phyloP scores from a whole-genome alignment of 2,797 vertebrate species.

The Xiphophorus birchmanni region DNA sequence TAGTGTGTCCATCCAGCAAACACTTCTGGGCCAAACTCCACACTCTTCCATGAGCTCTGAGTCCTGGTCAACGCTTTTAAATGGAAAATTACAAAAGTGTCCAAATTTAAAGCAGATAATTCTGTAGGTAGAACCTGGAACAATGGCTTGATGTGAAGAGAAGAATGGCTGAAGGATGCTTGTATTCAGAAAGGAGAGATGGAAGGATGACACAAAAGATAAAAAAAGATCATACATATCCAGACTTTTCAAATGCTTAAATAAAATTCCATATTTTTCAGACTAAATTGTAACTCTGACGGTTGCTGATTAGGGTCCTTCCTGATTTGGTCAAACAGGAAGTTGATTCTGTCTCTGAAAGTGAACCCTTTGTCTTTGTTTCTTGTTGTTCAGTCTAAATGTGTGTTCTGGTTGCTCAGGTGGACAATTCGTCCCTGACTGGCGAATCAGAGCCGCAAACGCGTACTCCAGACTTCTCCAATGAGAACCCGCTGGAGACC shows the following conservation, averaged over 20 bases:
- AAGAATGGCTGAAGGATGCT: neutral
- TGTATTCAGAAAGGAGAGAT: neutral
- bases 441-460: slow-evolving; percentile 97
- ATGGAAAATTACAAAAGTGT: neutral
- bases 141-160: neutral
- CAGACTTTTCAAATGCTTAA: neutral
- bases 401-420: slow-evolving; percentile 71
- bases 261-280: neutral
- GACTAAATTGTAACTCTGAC: neutral
- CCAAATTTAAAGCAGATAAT: neutral
- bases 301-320: neutral
- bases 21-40: too few species aligned
- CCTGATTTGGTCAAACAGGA: neutral
- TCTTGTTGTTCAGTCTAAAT: neutral
- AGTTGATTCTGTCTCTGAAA: neutral
- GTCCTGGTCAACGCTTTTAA: neutral
- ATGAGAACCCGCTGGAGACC: slow-evolving; percentile 95
- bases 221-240: neutral
- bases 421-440: slow-evolving; percentile 97
- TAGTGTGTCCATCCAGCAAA: too few species aligned
- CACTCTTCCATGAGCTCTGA: neutral
- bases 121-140: neutral
- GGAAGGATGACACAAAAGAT: neutral
- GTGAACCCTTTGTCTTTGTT: neutral
- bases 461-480: slow-evolving; percentile 93